phyloP scores from a whole-genome alignment of 2,113 vertebrate genomes.

The Hyperoodon ampullatus region DNA sequence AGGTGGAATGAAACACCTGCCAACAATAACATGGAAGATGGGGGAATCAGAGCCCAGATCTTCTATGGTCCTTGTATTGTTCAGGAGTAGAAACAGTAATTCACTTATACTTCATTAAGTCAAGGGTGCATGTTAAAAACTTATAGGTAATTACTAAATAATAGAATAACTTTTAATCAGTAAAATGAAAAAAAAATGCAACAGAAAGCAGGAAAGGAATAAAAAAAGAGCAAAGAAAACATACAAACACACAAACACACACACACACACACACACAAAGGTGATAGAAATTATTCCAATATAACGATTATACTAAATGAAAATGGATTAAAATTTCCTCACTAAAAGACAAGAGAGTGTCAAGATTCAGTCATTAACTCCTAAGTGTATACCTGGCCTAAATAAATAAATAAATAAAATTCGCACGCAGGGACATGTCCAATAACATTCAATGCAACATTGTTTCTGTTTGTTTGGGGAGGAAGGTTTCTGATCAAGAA shows the following conservation, averaged over 20 bases:
- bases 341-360: constrained; percentile 2
- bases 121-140: background rate
- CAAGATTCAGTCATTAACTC: background rate
- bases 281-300: background rate
- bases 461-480: background rate
- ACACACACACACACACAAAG: background rate
- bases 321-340: constrained; percentile 12
- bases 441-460: background rate
- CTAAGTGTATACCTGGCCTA: background rate
- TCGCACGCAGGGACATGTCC: background rate
- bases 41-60: background rate
- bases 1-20: background rate
- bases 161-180: background rate
- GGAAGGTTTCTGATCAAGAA: background rate
- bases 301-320: background rate
- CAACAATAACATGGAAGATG: background rate
- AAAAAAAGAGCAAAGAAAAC: background rate
- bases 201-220: background rate
- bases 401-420: background rate
- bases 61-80: background rate
- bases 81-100: background rate
- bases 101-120: background rate
- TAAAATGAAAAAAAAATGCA: constrained; percentile 24
- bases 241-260: background rate
- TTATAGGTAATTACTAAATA: background rate